Base-by-base conservation (phyloP, 2,797 vertebrate genomes). In the Sternarchorhynchus goeldii region DNA sequence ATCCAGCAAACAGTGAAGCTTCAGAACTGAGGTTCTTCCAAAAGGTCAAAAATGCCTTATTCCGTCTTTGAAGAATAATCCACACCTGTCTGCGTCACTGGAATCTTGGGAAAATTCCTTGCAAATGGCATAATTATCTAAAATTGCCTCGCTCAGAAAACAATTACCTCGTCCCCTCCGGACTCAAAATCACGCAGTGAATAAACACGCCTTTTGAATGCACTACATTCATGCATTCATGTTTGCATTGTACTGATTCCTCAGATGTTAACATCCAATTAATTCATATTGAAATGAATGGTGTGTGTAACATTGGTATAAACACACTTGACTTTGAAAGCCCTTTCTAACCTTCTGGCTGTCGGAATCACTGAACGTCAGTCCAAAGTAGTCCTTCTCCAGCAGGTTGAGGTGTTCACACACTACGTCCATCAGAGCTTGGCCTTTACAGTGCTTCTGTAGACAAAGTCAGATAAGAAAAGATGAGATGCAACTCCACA, bases 311-410 rank as follows among this genome's bases (percentile, higher is more conserved):
- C 21, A 39, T 32, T 25, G 25, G 12, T 68, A 60, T 14, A 64
- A 64, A 8, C 62, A 36, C 62, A 45, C 14, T 41, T 41, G n/a
- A 53, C 14, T 39, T 67, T 73, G 17, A 8, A 81, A 69, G 34
- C 20, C 14, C 4, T 36, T 64, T 56, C 80, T 77, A 41, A 98
- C 97, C 96, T 99, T 99, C 88, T 98, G 96, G 86, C 94, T 98
- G 89, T 99, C 96, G 0, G 95, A 90, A 79, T 99, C 97, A 0
- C 95, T 95, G 92, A 96, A 98, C 68, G 93, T 97, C 87, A 99
- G 89, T 74, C 96, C 96, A 0, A 94, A 99, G 92, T 99, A 99
- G 89, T 99, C 97, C 87, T 98, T 99, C 90, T 99, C 97, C 89
- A 99, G 90, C 69, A 99, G 90, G 89, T 99, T 99, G 81, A 98